Conservation (phyloP, 2,113 vertebrate species). For the Podarcis cretensis region DNA sequence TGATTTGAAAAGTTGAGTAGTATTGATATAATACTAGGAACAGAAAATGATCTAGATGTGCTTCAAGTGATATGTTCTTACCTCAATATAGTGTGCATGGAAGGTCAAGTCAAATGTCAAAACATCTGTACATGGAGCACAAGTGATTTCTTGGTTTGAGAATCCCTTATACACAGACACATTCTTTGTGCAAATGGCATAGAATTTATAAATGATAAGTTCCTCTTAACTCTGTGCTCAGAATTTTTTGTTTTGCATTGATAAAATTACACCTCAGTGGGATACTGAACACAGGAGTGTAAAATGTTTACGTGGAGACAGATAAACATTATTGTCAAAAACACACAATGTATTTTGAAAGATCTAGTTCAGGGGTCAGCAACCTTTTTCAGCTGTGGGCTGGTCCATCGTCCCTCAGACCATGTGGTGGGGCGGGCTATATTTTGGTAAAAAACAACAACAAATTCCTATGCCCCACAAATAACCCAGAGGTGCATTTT, state of each 20-base stretch:
- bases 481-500: no score
- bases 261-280: not conserved
- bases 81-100: not conserved
- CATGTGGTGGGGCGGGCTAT: no score
- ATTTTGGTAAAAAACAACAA: no score
- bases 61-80: not conserved
- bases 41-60: not conserved
- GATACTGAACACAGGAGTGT: not conserved
- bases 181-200: not conserved
- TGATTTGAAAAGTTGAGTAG: not conserved
- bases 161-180: not conserved
- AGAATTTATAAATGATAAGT: not conserved
- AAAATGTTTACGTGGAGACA: not conserved
- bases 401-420: no score
- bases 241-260: not conserved
- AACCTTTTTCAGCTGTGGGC: no score
- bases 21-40: not conserved
- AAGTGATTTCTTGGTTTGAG: not conserved
- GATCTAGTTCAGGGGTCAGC: no score
- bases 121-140: not conserved
- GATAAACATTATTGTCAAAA: not conserved
- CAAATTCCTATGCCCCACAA: no score
- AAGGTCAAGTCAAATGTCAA: not conserved
- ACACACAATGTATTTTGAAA: no score
- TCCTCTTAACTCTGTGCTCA: not conserved